A percentile compares a stretch with the other conserved stretches of the same genome.
phyloP scores from a whole-genome alignment of 2,797 vertebrate genomes.

The Parambassis ranga region DNA sequence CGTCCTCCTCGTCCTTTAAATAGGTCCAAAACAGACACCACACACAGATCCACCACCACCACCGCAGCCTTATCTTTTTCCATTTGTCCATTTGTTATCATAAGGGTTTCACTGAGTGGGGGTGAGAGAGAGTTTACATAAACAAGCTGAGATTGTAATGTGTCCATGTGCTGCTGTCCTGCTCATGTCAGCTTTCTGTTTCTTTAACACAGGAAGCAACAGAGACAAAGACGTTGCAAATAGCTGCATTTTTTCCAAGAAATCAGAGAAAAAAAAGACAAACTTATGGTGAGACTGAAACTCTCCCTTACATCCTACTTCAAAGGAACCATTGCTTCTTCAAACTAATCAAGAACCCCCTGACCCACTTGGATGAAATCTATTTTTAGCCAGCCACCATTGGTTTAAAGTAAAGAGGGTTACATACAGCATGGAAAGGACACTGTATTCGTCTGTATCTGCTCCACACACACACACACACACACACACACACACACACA shows the following conservation, averaged over 20 bases:
- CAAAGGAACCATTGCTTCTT: background rate
- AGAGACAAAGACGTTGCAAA: background rate
- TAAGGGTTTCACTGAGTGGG: slow-evolving; percentile 7
- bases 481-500: slow-evolving; percentile 34
- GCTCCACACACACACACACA: background rate
- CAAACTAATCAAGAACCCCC: slow-evolving; percentile 27
- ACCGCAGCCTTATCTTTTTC: slow-evolving; percentile 20
- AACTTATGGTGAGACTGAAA: too few relatives aligned
- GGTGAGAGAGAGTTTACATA: slow-evolving; percentile 33
- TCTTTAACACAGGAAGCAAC: slow-evolving; percentile 12
- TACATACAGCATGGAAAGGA: background rate
- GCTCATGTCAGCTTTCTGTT: background rate
- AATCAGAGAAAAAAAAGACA: too few relatives aligned
- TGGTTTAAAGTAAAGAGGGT: slow-evolving; percentile 17
- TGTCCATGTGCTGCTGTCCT: background rate
- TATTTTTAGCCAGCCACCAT: slow-evolving; percentile 40
- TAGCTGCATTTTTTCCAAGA: background rate
- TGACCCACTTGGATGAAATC: slow-evolving; percentile 42
- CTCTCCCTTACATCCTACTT: background rate
- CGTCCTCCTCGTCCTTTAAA: slow-evolving; percentile 2
- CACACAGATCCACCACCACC: background rate
- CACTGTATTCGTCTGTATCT: background rate
- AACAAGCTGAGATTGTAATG: slow-evolving; percentile 30
- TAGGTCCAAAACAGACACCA: background rate
- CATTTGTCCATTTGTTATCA: slow-evolving; percentile 51